These are phyloP conservation scores for Oeneis ivallda DNA, from an alignment of 2,888 invertebrate species.

Conservation along the genomic window DNA sequence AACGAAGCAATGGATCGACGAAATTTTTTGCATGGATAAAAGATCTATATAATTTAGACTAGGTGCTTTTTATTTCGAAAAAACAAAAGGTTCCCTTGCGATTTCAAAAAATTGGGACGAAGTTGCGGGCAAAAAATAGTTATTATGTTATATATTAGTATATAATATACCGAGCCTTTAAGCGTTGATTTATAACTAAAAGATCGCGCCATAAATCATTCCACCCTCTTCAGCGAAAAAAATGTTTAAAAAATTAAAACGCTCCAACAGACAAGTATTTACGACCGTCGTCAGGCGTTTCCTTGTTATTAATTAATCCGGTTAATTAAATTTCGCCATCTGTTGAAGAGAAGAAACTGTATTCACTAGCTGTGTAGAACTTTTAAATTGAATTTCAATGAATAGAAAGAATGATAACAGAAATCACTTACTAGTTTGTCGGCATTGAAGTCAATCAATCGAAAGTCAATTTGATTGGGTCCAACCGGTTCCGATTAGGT, in stretches of 20 bases:
- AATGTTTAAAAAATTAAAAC: conserved; percentile 42
- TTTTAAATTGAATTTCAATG: conserved; percentile 1
- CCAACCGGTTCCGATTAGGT: too few species aligned
- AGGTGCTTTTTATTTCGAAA: too few species aligned
- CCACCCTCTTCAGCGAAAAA: conserved; percentile 37
- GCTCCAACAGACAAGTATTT: conserved; percentile 55
- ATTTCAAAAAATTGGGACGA: too few species aligned
- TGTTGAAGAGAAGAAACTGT: conserved; percentile 17
- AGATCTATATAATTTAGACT: too few species aligned
- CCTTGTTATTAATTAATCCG: conserved; percentile 35
- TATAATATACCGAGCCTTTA: conserved; percentile 35
- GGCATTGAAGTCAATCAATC: too few species aligned
- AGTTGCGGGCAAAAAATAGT: too few species aligned
- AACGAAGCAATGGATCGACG: too few species aligned
- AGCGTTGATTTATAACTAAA: conserved; percentile 74
- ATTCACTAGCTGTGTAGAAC: background rate
- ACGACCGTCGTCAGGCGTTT: conserved; percentile 42
- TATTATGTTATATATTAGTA: background rate
- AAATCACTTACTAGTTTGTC: too few species aligned
- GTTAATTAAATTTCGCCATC: conserved; percentile 28
- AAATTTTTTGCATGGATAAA: too few species aligned
- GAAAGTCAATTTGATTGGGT: too few species aligned
- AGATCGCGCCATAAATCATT: conserved; percentile 75
- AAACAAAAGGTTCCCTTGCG: too few species aligned
- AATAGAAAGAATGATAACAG: background rate